A percentile compares a stretch with the other conserved stretches of the same genome.
These are phyloP conservation scores for Platygyra sinensis DNA, from an alignment of 64 coral and sea anemone species.

Conservation along the genomic window DNA sequence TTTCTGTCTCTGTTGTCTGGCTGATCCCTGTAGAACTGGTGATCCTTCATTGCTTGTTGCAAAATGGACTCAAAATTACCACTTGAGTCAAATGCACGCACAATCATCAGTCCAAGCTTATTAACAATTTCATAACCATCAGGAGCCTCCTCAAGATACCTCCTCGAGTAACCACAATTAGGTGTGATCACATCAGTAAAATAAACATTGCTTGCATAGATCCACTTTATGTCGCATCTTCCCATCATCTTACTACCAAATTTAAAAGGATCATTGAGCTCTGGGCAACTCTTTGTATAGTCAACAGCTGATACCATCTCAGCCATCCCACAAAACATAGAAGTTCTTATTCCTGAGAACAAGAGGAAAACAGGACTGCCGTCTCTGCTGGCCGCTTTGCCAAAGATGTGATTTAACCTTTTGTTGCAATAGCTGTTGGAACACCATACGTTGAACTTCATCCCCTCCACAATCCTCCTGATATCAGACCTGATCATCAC, in stretches of 20 bases:
- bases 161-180: not conserved
- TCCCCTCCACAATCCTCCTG: not conserved
- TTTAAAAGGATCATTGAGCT: not conserved
- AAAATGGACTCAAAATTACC: constrained; percentile 10
- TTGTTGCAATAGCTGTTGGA: not conserved
- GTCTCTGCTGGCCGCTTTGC: not conserved
- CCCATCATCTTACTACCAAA: not conserved
- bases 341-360: constrained; percentile 1
- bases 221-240: constrained; percentile 7
- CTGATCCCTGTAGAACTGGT: not conserved
- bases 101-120: constrained; percentile 4
- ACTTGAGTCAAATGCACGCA: not conserved
- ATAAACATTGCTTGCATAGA: not conserved
- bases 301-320: constrained; percentile 13
- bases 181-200: constrained; percentile 4
- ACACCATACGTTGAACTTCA: constrained; percentile 18
- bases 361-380: constrained; percentile 3
- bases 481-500: not conserved
- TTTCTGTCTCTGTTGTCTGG: not conserved
- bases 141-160: not conserved
- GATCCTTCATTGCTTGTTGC: not conserved
- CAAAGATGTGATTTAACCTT: not conserved
- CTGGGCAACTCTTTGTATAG: not conserved
- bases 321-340: constrained; percentile 15
- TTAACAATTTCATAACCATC: constrained; percentile 10